phyloP scores from a whole-genome alignment of 2,797 vertebrate species.

The Protonibea diacanthus region DNA sequence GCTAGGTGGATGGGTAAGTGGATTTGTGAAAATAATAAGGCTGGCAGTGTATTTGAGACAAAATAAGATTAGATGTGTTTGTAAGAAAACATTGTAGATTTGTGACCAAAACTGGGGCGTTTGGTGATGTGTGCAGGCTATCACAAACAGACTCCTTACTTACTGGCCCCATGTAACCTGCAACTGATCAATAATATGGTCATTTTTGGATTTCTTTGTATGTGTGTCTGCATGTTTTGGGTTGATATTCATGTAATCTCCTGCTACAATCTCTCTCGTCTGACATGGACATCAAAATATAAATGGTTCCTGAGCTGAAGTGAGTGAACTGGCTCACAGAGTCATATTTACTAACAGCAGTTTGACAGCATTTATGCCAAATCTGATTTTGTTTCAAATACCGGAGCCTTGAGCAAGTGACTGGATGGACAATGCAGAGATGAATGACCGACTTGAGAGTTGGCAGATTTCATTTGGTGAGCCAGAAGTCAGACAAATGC shows the following conservation, averaged over 20 bases:
- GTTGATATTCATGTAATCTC: neutral
- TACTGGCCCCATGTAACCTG: neutral
- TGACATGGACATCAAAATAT: neutral
- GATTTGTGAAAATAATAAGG: slow-evolving; percentile 3
- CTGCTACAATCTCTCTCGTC: neutral
- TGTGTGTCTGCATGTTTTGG: neutral
- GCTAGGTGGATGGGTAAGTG: neutral
- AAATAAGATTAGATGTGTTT: neutral
- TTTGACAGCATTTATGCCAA: neutral
- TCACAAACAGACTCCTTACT: neutral
- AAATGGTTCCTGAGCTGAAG: slow-evolving; percentile 6
- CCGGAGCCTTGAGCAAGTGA: slow-evolving; percentile 13
- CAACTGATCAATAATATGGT: neutral
- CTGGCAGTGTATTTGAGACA: neutral
- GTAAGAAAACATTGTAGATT: neutral
- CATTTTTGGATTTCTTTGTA: neutral
- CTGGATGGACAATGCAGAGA: neutral
- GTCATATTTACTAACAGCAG: neutral
- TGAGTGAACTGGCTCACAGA: neutral
- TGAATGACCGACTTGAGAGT: neutral
- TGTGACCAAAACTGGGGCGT: neutral
- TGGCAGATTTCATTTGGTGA: slow-evolving; percentile 2
- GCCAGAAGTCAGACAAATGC: slow-evolving; percentile 3
- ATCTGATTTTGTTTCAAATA: slow-evolving; percentile 13
- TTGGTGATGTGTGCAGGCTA: neutral